These are phyloP conservation scores for Dendrolimus houi DNA, from an alignment of 2,888 invertebrate genomes.

Conservation along the genomic window DNA sequence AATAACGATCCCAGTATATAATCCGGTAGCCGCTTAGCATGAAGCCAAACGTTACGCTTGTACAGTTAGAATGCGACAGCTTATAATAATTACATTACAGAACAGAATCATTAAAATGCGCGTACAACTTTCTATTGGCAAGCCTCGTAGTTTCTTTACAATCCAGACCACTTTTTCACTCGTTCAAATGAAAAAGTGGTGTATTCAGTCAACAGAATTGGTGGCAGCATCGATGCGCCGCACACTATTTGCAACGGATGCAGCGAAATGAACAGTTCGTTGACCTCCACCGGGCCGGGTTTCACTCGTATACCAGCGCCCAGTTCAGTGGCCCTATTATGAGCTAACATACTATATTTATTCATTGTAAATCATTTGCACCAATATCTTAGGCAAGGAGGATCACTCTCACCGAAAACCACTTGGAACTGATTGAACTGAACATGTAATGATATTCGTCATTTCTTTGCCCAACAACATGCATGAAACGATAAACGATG, in stretches of 20 bases:
- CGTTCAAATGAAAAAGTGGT: conserved; percentile 51
- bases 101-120: conserved; percentile 18
- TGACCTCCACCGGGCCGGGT: conserved; percentile 67
- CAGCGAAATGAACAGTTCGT: conserved; percentile 74
- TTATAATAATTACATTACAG: conserved; percentile 9
- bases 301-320: conserved; percentile 68
- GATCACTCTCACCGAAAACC: too few species aligned
- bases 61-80: conserved; percentile 3
- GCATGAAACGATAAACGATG: too few species aligned
- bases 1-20: neutral
- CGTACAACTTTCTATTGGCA: conserved; percentile 47
- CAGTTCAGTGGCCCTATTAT: conserved; percentile 68
- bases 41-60: neutral
- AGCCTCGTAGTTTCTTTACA: conserved; percentile 45
- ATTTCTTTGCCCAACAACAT: too few species aligned
- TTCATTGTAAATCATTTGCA: conserved; percentile 10
- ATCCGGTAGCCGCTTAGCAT: neutral
- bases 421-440: too few species aligned
- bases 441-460: too few species aligned
- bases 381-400: too few species aligned
- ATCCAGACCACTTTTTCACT: conserved; percentile 51
- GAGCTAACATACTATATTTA: conserved; percentile 40
- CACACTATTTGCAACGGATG: conserved; percentile 74
- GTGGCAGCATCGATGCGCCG: conserved; percentile 60
- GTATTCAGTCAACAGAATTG: conserved; percentile 58